Evolutionary conservation across 2,797 vertebrate species (phyloP).

Genomic region (Sphaeramia orbicularis): DNA sequence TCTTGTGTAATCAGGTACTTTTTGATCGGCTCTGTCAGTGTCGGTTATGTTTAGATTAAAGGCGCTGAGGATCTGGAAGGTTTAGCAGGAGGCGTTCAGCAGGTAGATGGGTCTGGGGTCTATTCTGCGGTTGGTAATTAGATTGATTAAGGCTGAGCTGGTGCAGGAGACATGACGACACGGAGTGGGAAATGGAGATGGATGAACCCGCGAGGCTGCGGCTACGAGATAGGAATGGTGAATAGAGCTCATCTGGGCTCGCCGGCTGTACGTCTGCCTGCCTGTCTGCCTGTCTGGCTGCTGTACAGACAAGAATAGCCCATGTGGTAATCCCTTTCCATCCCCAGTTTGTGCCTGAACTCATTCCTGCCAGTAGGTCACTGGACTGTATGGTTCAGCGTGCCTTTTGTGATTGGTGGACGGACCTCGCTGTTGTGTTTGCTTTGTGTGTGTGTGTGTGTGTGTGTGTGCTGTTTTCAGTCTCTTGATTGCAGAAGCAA

Average conservation of each 20-base stretch:
- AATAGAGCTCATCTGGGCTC: slow-evolving; percentile 57
- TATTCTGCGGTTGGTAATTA: slow-evolving; percentile 71
- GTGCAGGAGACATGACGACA: slow-evolving; percentile 53
- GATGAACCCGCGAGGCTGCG: slow-evolving; percentile 69
- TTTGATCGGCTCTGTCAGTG: slow-evolving; percentile 1
- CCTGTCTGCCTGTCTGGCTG: slow-evolving; percentile 15
- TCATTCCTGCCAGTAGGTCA: slow-evolving; percentile 18
- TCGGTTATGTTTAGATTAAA: slow-evolving; percentile 1
- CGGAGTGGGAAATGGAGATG: slow-evolving; percentile 72
- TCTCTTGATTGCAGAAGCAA: slow-evolving; percentile 27
- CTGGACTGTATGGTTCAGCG: slow-evolving; percentile 2
- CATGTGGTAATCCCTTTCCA: slow-evolving; percentile 36
- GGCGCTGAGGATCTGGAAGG: slow-evolving; percentile 8
- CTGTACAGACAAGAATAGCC: slow-evolving; percentile 50
- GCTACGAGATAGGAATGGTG: slow-evolving; percentile 76
- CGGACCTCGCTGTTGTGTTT: slow-evolving; percentile 20
- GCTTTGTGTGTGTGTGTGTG: slow-evolving; percentile 1
- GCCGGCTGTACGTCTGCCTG: slow-evolving; percentile 1
- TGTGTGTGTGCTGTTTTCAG: slow-evolving; percentile 8
- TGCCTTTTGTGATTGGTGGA: slow-evolving; percentile 15
- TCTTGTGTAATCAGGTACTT: slow-evolving; percentile 4
- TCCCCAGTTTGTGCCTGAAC: slow-evolving; percentile 16
- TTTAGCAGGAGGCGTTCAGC: slow-evolving; percentile 22
- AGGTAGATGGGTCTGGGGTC: slow-evolving; percentile 58
- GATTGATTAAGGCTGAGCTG: slow-evolving; percentile 75